Evolutionary conservation across 1,140 invertebrate genomes (phyloP).

Genomic region (Thalassaphorura encarpata): DNA sequence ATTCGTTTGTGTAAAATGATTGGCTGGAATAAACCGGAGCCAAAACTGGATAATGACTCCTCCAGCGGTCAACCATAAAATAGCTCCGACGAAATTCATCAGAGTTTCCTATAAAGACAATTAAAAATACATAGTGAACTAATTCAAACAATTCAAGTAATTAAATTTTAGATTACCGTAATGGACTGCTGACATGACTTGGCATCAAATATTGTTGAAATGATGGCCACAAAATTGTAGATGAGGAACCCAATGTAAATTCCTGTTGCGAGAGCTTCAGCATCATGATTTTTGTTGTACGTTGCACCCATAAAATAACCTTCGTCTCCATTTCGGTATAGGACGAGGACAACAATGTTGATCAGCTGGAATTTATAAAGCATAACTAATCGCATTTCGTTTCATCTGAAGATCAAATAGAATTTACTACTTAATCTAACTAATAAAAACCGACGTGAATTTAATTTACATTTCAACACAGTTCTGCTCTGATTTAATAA

Average conservation of each 20-base stretch:
- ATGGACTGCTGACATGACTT: constrained; percentile 49
- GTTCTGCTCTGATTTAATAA: background rate
- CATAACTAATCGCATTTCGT: constrained; percentile 2
- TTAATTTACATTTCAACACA: background rate
- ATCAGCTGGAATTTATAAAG: constrained; percentile 50
- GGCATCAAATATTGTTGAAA: constrained; percentile 57
- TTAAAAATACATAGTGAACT: background rate
- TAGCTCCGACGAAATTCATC: constrained; percentile 73
- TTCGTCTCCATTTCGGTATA: constrained; percentile 68
- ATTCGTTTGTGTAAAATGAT: constrained; percentile 27
- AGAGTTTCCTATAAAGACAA: constrained; percentile 55
- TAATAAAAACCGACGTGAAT: background rate
- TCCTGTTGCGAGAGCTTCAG: constrained; percentile 71
- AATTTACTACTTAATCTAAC: background rate
- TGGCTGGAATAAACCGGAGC: constrained; percentile 38
- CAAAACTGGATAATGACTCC: constrained; percentile 76
- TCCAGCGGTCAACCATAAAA: constrained; percentile 70
- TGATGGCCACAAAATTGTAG: constrained; percentile 58
- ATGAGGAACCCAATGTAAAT: constrained; percentile 75
- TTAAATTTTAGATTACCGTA: constrained; percentile 12
- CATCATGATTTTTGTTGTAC: constrained; percentile 76
- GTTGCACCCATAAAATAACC: constrained; percentile 71
- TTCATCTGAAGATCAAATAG: background rate
- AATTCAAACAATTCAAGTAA: background rate
- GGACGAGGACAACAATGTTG: constrained; percentile 64